A percentile compares a stretch with the other conserved stretches of the same genome.
phyloP scores from a whole-genome alignment of 2,888 invertebrate genomes.

The Noctua janthe region DNA sequence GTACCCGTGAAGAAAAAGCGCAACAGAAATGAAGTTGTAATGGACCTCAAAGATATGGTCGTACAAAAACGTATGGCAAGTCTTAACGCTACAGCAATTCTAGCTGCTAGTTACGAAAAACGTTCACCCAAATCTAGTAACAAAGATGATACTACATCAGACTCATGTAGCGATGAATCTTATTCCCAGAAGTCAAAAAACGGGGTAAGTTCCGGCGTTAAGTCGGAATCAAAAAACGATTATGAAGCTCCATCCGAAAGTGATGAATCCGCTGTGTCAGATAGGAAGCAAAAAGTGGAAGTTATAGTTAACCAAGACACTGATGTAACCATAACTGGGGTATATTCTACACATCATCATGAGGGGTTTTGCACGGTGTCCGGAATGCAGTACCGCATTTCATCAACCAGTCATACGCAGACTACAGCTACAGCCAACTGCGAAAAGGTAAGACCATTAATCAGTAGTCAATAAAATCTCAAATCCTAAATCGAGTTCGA shows the following conservation, averaged over 20 bases:
- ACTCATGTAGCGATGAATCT: slow-evolving; percentile 89
- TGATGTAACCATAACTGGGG: slow-evolving; percentile 96
- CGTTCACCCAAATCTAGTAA: slow-evolving; percentile 89
- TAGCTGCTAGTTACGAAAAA: slow-evolving; percentile 97
- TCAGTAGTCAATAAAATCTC: slow-evolving; percentile 18
- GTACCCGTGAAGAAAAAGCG: slow-evolving; percentile 89
- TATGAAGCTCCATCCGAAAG: slow-evolving; percentile 83
- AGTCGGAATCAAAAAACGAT: slow-evolving; percentile 88
- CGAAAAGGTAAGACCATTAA: slow-evolving; percentile 89
- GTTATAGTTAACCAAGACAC: slow-evolving; percentile 96
- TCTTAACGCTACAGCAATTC: slow-evolving; percentile 96
- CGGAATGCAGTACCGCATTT: slow-evolving; percentile 96
- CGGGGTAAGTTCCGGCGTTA: slow-evolving; percentile 89
- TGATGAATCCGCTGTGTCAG: slow-evolving; percentile 78
- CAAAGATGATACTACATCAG: slow-evolving; percentile 90
- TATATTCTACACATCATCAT: slow-evolving; percentile 95
- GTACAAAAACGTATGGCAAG: slow-evolving; percentile 98
- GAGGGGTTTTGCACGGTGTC: slow-evolving; percentile 96
- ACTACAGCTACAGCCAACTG: slow-evolving; percentile 96
- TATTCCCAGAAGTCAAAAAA: slow-evolving; percentile 89
- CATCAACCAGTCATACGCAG: slow-evolving; percentile 96
- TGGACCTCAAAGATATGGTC: slow-evolving; percentile 96
- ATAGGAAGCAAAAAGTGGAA: slow-evolving; percentile 92
- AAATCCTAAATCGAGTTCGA: slow-evolving; percentile 10
- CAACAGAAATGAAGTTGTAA: slow-evolving; percentile 92